Evolutionary conservation across 2,113 vertebrate species (phyloP), one percentile per base, ranked within the genome.

Genomic region (Suricata suricatta): DNA sequence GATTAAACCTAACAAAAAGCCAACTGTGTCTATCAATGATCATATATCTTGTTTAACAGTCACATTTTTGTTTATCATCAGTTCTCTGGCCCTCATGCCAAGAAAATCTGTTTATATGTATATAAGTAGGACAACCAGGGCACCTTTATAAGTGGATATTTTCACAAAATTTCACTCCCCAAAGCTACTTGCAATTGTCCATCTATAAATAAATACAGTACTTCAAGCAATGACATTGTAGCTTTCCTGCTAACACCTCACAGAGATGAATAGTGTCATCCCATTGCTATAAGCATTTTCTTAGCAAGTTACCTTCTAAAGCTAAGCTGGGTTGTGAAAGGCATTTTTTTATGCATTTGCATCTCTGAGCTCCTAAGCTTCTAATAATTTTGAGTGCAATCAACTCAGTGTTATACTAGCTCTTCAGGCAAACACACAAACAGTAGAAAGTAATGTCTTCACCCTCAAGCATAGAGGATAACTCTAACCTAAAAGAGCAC

Each of bases 221-320:
- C 63, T 88, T 93, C 19, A 93, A 93, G 52, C 35, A 38, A 89
- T 66, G 44, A 86, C 66, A 74, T 41, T 74, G 33, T 29, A 52
- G 52, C 29, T 95, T 91, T 85, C 23, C 50, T 84, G 10, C 25
- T 16, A 71, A 44, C 57, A 54, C 16, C 83, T 95, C 79, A 33
- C 72, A 63, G 25, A 93, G 47, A 33, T 79, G 41, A 86, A 82
- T 68, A 96, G 93, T 63, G 47, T 14, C 35, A 71, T 38, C 12
- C 19, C 52, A 69, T 35, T 71, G 38, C 44, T 66, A 9, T 50
- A 79, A 95, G 60, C 29, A 64, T 84, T 96, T 96, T 92, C 44
- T 94, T 47, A 95, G 68, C 41, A 96, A 96, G 82, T 54, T 92
- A 83, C 31, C 17, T 80, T 83, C 35, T 92, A 87, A 89, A 96